Conservation (phyloP, 2,797 vertebrate genomes). For the Platyrinchus mystaceus region DNA sequence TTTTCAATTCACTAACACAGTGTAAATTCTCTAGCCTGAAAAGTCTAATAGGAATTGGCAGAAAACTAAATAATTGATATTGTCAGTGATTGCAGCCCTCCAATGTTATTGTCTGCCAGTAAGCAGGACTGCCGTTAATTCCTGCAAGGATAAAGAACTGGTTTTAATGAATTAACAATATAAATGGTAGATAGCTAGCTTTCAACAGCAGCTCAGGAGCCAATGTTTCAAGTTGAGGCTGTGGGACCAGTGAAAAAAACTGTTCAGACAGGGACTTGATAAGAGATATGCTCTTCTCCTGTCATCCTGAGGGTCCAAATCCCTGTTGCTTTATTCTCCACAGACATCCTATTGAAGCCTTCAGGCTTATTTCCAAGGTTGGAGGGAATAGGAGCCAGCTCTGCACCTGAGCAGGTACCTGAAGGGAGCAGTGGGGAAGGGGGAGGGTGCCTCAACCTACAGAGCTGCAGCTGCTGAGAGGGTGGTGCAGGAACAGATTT, state of each 20-base stretch:
- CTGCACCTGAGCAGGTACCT: not conserved
- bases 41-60: constrained; percentile 80
- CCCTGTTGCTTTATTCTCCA: not conserved
- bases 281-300: not conserved
- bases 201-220: constrained; percentile 57
- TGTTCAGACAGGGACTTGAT: not conserved
- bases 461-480: not conserved
- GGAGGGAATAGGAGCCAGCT: not conserved
- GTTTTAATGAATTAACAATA: constrained; percentile 80
- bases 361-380: not conserved
- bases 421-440: not conserved
- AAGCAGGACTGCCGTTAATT: constrained; percentile 71
- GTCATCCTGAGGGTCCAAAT: not conserved
- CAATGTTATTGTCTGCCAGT: constrained; percentile 71
- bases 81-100: constrained; percentile 71
- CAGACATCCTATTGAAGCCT: not conserved
- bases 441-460: not conserved
- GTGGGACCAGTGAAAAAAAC: not conserved
- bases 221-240: constrained; percentile 12
- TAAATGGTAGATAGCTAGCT: constrained; percentile 74
- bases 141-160: constrained; percentile 78
- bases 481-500: not conserved
- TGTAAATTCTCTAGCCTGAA: constrained; percentile 78
- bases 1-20: constrained; percentile 83
- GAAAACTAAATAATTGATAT: constrained; percentile 80